Conservation (phyloP, 2,888 invertebrate genomes). For the Linnaemya tessellans region DNA sequence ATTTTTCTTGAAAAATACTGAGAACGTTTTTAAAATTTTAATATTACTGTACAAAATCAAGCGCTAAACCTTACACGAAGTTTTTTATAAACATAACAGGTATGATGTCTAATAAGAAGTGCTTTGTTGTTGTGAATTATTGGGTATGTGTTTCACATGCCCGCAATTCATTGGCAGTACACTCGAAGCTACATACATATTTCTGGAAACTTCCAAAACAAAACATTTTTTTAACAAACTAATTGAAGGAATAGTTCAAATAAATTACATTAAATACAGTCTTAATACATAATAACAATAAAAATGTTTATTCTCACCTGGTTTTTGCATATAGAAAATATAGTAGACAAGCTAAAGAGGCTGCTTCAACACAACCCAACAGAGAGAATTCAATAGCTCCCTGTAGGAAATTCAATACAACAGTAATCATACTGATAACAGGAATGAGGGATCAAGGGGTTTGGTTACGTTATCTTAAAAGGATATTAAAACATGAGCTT, state of each 20-base stretch:
- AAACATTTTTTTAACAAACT: too few species aligned
- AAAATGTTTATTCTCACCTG: conserved; percentile 76
- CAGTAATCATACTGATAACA: conserved; percentile 75
- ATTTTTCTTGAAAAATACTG: neutral
- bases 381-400: conserved; percentile 77
- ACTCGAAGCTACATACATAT: too few species aligned
- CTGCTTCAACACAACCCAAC: conserved; percentile 81
- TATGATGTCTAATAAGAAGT: neutral
- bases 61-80: too few species aligned
- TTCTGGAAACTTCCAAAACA: too few species aligned
- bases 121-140: too few species aligned
- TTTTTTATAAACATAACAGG: too few species aligned
- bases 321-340: conserved; percentile 82
- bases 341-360: conserved; percentile 80
- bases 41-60: too few species aligned
- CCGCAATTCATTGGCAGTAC: too few species aligned
- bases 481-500: conserved; percentile 37
- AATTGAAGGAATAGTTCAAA: too few species aligned
- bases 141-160: too few species aligned
- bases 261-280: too few species aligned
- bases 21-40: too few species aligned
- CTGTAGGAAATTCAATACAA: conserved; percentile 78
- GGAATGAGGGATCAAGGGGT: neutral
- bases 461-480: neutral
- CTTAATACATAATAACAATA: neutral